These are phyloP conservation scores for Liparis tanakae DNA, from an alignment of 2,797 vertebrate species.

Conservation along the genomic window DNA sequence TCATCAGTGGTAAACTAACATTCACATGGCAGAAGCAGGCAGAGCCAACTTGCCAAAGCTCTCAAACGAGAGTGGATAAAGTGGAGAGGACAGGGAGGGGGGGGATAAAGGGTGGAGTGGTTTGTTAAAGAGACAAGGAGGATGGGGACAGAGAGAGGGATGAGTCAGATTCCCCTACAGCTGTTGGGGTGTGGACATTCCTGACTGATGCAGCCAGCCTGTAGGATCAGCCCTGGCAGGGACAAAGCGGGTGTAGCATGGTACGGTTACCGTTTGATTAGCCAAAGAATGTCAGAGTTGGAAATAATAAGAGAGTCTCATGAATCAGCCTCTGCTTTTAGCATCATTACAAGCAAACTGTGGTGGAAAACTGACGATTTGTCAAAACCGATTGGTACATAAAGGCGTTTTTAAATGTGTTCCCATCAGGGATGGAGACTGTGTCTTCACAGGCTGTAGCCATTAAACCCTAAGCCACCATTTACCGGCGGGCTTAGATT, in stretches of 20 bases:
- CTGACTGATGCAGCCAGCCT: conserved; percentile 54
- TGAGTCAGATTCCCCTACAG: conserved; percentile 72
- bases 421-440: conserved; percentile 9
- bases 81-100: conserved; percentile 17
- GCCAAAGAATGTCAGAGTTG: conserved; percentile 44
- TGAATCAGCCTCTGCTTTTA: conserved; percentile 40
- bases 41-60: conserved; percentile 32
- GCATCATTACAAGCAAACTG: conserved; percentile 14
- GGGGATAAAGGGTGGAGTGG: conserved; percentile 28
- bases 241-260: conserved; percentile 13
- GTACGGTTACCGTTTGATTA: conserved; percentile 43
- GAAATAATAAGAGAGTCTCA: conserved; percentile 41
- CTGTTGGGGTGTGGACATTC: conserved; percentile 75
- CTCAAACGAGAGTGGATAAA: conserved; percentile 35
- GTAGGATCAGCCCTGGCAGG: conserved; percentile 58
- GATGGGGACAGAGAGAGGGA: conserved; percentile 46
- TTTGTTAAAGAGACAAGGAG: conserved; percentile 51
- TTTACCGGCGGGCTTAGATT: conserved; percentile 29
- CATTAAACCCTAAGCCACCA: conserved; percentile 24
- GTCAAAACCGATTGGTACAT: conserved; percentile 4
- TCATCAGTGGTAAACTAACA: conserved; percentile 36
- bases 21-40: conserved; percentile 25
- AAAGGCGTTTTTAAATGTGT: conserved; percentile 14
- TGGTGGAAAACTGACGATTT: conserved; percentile 20
- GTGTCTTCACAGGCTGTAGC: conserved; percentile 23